Percentiles rank a stretch among this genome's conserved stretches.
phyloP scores from a whole-genome alignment of 2,888 invertebrate genomes.

The Lochmaea capreae region DNA sequence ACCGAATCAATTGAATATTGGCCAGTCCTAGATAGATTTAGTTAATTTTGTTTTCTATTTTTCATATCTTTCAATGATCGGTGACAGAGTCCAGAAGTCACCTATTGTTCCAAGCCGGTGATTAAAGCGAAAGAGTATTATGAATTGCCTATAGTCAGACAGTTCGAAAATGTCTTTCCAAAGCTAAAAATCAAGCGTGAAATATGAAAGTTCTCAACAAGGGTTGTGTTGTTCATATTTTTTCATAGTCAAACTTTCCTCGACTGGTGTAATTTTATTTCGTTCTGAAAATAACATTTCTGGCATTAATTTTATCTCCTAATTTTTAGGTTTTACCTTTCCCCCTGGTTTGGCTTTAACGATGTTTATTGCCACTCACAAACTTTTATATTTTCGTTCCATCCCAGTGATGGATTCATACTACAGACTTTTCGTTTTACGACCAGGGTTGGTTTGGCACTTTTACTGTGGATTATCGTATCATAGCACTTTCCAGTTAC shows the following conservation, averaged over 20 bases:
- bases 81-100: too few species aligned
- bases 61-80: too few species aligned
- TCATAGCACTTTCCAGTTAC: neutral
- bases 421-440: neutral
- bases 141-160: too few species aligned
- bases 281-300: neutral
- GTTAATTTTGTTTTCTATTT: too few species aligned
- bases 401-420: constrained; percentile 11
- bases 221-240: neutral
- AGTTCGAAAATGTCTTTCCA: too few species aligned
- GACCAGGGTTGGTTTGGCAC: constrained; percentile 5
- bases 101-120: too few species aligned
- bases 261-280: constrained; percentile 10
- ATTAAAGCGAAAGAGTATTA: too few species aligned
- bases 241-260: neutral
- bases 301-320: constrained; percentile 20
- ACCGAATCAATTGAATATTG: neutral
- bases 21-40: neutral
- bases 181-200: too few species aligned
- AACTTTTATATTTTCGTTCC: constrained; percentile 9
- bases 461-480: neutral
- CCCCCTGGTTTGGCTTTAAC: constrained; percentile 1
- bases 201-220: too few species aligned
- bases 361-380: constrained; percentile 11
- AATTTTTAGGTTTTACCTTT: constrained; percentile 11